Evolutionary conservation across 2,888 invertebrate species (phyloP).

Genomic region (Nineta flava): DNA sequence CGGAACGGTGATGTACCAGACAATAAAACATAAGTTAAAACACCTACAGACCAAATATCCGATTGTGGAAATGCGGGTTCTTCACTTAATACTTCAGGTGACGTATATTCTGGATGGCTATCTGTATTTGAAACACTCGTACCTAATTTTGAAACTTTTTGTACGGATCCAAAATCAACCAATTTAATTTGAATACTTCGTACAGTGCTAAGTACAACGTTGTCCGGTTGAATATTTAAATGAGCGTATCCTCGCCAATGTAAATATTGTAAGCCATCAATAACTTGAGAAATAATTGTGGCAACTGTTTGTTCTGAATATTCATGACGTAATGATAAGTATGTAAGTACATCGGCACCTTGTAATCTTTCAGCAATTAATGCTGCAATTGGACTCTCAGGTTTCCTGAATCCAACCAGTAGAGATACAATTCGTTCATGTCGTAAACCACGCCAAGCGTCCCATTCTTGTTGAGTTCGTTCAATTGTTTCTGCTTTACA

Average conservation of each 20-base stretch:
- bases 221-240: slow-evolving; percentile 85
- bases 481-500: slow-evolving; percentile 45
- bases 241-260: slow-evolving; percentile 89
- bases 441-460: slow-evolving; percentile 60
- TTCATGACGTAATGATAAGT: slow-evolving; percentile 73
- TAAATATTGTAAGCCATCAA: slow-evolving; percentile 84
- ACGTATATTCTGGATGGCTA: slow-evolving; percentile 58
- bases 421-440: slow-evolving; percentile 78
- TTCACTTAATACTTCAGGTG: slow-evolving; percentile 78
- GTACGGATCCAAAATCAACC: slow-evolving; percentile 81
- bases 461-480: slow-evolving; percentile 63
- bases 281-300: slow-evolving; percentile 66
- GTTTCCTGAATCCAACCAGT: slow-evolving; percentile 52
- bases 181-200: slow-evolving; percentile 76
- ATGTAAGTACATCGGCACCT: slow-evolving; percentile 82
- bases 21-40: slow-evolving; percentile 77
- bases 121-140: slow-evolving; percentile 48
- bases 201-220: slow-evolving; percentile 80
- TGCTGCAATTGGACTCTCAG: slow-evolving; percentile 49
- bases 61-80: slow-evolving; percentile 80
- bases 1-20: slow-evolving; percentile 87
- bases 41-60: slow-evolving; percentile 94
- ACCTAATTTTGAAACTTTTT: slow-evolving; percentile 65
- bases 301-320: slow-evolving; percentile 89
- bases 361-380: slow-evolving; percentile 71